Base-by-base conservation (phyloP, 1,140 invertebrate genomes). In the Archivesica marissinica region DNA sequence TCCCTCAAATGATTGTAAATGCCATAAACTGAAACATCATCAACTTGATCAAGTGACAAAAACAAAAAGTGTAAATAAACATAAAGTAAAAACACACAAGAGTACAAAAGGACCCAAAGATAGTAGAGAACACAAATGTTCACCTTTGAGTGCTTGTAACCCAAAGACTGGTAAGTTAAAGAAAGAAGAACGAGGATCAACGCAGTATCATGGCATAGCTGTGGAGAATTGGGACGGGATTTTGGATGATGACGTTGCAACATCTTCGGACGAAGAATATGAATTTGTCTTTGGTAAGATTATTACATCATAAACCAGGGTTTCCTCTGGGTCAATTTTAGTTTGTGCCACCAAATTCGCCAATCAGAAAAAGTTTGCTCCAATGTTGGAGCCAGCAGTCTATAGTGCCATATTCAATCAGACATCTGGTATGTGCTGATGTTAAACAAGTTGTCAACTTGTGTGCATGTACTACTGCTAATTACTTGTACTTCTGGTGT, bases 201-300 rank as follows among this genome's bases (percentile, higher is more conserved):
- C 30, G 17, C n/a, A n/a, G n/a, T n/a, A n/a, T n/a, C n/a, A n/a
- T n/a, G n/a, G n/a, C n/a, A n/a, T n/a, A n/a, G n/a, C n/a, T 17
- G 30, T 15, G 38, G 25, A 64, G 1, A 64, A 64, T 20, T 64
- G 59, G 59, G 30, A 35, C n/a, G 59, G 59, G 38, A 2, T 64
- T 64, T 33, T 64, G 2, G 59, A 64, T 64, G 23, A 64, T 35
- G 59, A 64, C 15, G 38, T 64, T 17, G 30, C 13, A 15, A 35
- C 59, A 64, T 64, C 59, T 17, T 64, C 59, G 23, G 30, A 64
- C 1, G 59, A 64, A 13, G 59, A 64, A 64, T 64, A 35, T 64
- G 59, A 64, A 64, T 64, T 25, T 64, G 59, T 64, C 0, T 64
- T 64, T 35, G 59, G 59, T 64, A 64, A 64, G 59, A n/a, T n/a